A percentile compares a stretch with the other conserved stretches of the same genome.
Evolutionary conservation across 2,888 invertebrate genomes (phyloP).

Genomic region (Callinectes sapidus): DNA sequence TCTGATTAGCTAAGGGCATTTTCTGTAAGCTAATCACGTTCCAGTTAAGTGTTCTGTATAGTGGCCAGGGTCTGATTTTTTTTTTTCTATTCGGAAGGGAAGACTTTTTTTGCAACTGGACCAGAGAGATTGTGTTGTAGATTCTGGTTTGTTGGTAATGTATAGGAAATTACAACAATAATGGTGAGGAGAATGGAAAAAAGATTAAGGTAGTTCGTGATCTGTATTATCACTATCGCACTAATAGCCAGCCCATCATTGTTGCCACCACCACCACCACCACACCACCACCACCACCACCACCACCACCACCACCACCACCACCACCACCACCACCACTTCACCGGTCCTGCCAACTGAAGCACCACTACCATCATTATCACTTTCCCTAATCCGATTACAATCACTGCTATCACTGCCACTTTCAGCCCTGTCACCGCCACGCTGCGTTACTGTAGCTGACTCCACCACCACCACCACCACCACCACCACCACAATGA

Average conservation of each 20-base stretch:
- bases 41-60: constrained; percentile 1
- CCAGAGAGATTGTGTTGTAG: neutral
- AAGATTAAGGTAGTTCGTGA: neutral
- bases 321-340: neutral
- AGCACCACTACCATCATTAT: neutral
- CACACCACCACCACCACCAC: neutral
- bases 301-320: neutral
- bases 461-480: neutral
- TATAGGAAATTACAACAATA: constrained; percentile 12
- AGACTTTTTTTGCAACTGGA: neutral
- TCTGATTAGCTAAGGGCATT: neutral
- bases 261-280: neutral
- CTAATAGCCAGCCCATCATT: neutral
- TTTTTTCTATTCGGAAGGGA: neutral
- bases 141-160: constrained; percentile 34
- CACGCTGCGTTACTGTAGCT: neutral
- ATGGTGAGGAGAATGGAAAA: neutral
- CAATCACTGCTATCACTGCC: neutral
- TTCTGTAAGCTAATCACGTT: constrained; percentile 31
- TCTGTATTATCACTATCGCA: neutral
- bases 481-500: neutral
- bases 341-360: neutral
- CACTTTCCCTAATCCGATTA: neutral
- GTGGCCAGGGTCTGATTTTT: neutral
- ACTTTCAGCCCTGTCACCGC: neutral